A percentile compares a stretch with the other conserved stretches of the same genome.
Conservation (phyloP, 2,888 invertebrate species). For the Sminthurides aquaticus region DNA sequence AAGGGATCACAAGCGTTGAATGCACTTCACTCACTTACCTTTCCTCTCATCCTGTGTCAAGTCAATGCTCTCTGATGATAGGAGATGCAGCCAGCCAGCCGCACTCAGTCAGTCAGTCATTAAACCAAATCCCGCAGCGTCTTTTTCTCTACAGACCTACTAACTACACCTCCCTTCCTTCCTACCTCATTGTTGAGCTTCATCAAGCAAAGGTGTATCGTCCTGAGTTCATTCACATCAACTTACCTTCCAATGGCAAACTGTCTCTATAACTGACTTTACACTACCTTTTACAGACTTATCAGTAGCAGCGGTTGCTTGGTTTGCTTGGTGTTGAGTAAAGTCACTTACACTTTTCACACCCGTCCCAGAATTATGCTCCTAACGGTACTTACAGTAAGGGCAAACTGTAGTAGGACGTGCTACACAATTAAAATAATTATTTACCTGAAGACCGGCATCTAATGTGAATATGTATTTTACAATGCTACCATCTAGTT, state of each 20-base stretch:
- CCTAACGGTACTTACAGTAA: not conserved
- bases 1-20: not conserved
- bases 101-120: too few species aligned
- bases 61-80: not conserved
- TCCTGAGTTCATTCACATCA: slow-evolving; percentile 3
- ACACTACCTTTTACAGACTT: not conserved
- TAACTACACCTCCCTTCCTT: not conserved
- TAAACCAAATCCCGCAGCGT: not conserved
- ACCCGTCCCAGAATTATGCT: not conserved
- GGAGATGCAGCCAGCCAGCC: not conserved
- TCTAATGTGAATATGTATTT: too few species aligned
- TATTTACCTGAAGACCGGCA: too few species aligned
- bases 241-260: slow-evolving; percentile 7
- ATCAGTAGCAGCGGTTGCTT: too few species aligned
- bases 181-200: not conserved
- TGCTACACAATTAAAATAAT: too few species aligned
- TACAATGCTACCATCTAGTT: too few species aligned
- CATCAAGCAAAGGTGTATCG: too few species aligned
- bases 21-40: not conserved
- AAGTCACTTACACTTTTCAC: not conserved
- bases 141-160: not conserved
- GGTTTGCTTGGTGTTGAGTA: not conserved
- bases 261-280: not conserved
- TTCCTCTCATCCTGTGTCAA: not conserved
- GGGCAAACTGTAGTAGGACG: too few species aligned